A percentile compares a stretch with the other conserved stretches of the same genome.
Conservation (phyloP, 2,888 invertebrate genomes). For the Drosophila maculinotata region DNA sequence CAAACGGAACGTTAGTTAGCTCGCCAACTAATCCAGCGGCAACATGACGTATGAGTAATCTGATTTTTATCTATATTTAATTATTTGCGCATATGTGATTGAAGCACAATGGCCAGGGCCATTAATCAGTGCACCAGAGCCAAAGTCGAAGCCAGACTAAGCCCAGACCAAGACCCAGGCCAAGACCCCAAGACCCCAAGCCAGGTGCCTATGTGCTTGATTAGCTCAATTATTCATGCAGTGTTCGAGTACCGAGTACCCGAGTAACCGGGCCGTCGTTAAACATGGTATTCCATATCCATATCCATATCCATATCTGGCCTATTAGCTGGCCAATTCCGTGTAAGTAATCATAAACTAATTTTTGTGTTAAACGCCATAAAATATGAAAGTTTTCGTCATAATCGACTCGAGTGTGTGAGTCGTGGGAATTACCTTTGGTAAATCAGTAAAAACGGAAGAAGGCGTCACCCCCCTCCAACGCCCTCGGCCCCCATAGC, state of each 20-base stretch:
- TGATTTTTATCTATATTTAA: slow-evolving; percentile 76
- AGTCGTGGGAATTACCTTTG: slow-evolving; percentile 72
- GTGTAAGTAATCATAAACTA: slow-evolving; percentile 72
- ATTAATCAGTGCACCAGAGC: slow-evolving; percentile 69
- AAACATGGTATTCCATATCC: too few relatives aligned
- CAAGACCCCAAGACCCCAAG: slow-evolving; percentile 32
- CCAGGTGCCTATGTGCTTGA: slow-evolving; percentile 68
- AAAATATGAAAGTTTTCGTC: slow-evolving; percentile 75
- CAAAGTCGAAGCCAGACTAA: slow-evolving; percentile 10
- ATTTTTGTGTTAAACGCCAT: slow-evolving; percentile 63
- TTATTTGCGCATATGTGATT: slow-evolving; percentile 74
- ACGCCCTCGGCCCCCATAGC: not conserved
- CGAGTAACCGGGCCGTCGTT: too few relatives aligned
- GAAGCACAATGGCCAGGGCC: slow-evolving; percentile 75
- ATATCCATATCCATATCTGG: slow-evolving; percentile 28
- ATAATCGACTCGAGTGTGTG: slow-evolving; percentile 67
- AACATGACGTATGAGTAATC: slow-evolving; percentile 71
- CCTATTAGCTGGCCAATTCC: slow-evolving; percentile 63
- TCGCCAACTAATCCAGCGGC: slow-evolving; percentile 20
- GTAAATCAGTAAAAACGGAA: slow-evolving; percentile 76
- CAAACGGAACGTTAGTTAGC: too few relatives aligned
- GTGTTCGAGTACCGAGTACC: slow-evolving; percentile 17
- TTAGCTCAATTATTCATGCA: slow-evolving; percentile 71
- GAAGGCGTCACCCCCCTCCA: slow-evolving; percentile 35
- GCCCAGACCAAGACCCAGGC: not conserved